Evolutionary conservation across 2,888 invertebrate species (phyloP), one percentile per base, ranked within the genome.

Genomic region (Ormyrus pomaceus): DNA sequence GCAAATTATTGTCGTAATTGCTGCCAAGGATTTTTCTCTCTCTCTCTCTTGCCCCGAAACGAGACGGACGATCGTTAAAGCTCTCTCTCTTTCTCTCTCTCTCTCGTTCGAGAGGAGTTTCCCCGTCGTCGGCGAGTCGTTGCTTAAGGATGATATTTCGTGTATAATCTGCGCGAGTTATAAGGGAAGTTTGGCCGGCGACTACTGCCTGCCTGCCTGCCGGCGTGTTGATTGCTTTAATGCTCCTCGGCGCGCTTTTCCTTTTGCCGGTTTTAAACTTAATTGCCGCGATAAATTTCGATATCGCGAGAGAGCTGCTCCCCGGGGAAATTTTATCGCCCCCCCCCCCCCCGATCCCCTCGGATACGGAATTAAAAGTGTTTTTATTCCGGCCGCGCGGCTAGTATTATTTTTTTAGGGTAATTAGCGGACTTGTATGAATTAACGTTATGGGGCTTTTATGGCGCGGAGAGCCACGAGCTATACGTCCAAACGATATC

Each of bases 1-100:
- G 69, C 77, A 56, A 76, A 72, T 81, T 73, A 80, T 80, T 65
- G 77, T 77, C 66, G 80, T 72, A 79, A 75, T 79, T 79, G 80
- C 76, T 80, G 80, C 66, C 75, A 75, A 80, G 80, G 74, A 69
- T 79, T 77, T 53, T 71, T 71, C 65, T 56, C 51, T 69, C 65
- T 56, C 51, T 69, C 53, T 34, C 53, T 64, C n/a, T 62, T 10
- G 45, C 62, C 11, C 13, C 19, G 53, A 61, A 66, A 59, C 6
- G 9, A 10, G 19, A n/a, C 6, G 10, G 62, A 11, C 55, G 62
- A 69, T 78, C 78, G 78, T 78, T 78, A 72, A 34, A 73, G 62
- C 62, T 66, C 58, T 69, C 45, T 48, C 53, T 13, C 48, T 46
- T 8, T 72, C 62, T 13, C 53, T 13, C 53, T 64, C 72, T 34